Base-by-base conservation (phyloP, 2,888 invertebrate genomes). In the Dryadula phaetusa region DNA sequence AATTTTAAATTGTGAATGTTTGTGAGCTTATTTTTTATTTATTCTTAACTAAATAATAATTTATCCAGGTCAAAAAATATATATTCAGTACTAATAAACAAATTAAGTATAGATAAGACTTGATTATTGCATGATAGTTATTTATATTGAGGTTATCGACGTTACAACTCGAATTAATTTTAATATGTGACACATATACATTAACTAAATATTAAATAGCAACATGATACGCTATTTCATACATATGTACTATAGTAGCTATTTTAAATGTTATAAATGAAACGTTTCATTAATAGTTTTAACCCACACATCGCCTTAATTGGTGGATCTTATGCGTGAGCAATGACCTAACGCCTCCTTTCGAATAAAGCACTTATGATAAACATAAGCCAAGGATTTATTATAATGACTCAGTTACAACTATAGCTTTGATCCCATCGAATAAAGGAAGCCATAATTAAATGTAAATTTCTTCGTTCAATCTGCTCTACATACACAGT, bases 301-400 rank as follows among this genome's bases (percentile, higher is more conserved):
- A 56, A 64, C 88, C 87, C 85, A 88, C 90, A 80, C 86, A 73
- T 63, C 69, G 69, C 87, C 84, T 78, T 84, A 84, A 82, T 81
- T 79, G 82, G 82, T 74, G 72, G 75, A 80, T 78, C 81, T 77
- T 76, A 83, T 79, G 75, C 74, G 73, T 77, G 77, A 82, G 75
- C 83, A 84, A 84, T 86, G 81, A 86, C 81, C 77, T 81, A 76
- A 81, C 81, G 74, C 88, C 85, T 75, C 82, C 79, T 84, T 79
- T 72, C 83, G 84, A 71, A 69, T 66, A 69, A 73, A 70, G 70
- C 71, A 37, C 62, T 66, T 62, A 60, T 70, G 65, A 68, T 74
- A 68, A 62, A 47, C 61, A 68, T 72, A 70, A 69, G 67, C 67
- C 64, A 74, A 70, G 68, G 69, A 71, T 66, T 64, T 58, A 67